A percentile compares a stretch with the other conserved stretches of the same genome.
Evolutionary conservation across 2,888 invertebrate species (phyloP).

Genomic region (Branchipolynoe longqiensis): DNA sequence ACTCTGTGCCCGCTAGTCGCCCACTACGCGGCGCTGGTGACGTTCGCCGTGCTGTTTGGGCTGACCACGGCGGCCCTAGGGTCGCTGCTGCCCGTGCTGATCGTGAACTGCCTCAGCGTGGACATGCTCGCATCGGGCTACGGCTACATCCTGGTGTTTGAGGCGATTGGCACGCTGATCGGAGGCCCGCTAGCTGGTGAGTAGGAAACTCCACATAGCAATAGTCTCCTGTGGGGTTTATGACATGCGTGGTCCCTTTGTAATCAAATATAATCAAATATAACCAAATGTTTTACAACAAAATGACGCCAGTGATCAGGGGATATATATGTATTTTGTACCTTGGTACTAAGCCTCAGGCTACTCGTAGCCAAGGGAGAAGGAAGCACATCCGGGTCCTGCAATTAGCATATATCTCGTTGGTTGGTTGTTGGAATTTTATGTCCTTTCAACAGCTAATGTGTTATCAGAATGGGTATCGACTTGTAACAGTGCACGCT

Average conservation of each 20-base stretch:
- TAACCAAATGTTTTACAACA: neutral
- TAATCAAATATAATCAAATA: neutral
- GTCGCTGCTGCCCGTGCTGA: slow-evolving; percentile 67
- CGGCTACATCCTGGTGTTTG: slow-evolving; percentile 70
- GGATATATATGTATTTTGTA: no score
- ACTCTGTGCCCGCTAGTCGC: slow-evolving; percentile 65
- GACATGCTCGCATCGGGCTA: slow-evolving; percentile 70
- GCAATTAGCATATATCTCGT: no score
- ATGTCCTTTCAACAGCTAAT: no score
- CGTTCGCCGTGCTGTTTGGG: slow-evolving; percentile 68
- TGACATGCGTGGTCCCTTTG: no score
- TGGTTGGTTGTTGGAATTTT: no score
- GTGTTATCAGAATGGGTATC: no score
- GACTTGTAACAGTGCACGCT: no score
- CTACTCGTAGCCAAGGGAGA: no score
- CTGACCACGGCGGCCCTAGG: slow-evolving; percentile 70
- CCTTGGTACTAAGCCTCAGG: no score
- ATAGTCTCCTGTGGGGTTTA: no score
- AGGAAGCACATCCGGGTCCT: no score
- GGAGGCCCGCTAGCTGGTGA: slow-evolving; percentile 72
- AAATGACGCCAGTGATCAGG: no score
- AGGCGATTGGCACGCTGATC: slow-evolving; percentile 70
- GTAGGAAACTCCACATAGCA: neutral
- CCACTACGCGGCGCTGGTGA: slow-evolving; percentile 66
- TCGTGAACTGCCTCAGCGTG: slow-evolving; percentile 69